Conservation (phyloP, 2,113 vertebrate species). For the Alligator sinensis region DNA sequence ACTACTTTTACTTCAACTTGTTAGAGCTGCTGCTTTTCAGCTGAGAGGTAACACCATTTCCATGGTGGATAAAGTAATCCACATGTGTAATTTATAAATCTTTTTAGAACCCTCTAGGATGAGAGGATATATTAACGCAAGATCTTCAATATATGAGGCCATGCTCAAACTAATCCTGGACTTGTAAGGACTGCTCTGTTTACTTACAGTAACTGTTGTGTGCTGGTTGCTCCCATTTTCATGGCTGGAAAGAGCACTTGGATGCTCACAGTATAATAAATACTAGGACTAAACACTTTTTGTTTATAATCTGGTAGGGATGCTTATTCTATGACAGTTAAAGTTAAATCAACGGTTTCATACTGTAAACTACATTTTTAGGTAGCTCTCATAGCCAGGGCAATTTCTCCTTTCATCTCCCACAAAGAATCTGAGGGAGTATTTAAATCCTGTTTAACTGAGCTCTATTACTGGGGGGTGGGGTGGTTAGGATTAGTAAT, state of each 20-base stretch:
- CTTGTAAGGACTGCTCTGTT: not conserved
- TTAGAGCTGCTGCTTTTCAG: not conserved
- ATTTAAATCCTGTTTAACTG: conserved; percentile 32
- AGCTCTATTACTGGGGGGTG: not conserved
- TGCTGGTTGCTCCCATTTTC: not conserved
- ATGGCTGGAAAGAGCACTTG: not conserved
- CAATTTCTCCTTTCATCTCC: not conserved
- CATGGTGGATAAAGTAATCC: not conserved
- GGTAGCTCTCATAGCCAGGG: conserved; percentile 32
- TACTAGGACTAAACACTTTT: not conserved
- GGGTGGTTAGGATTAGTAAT: too few species aligned
- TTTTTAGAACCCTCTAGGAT: not conserved
- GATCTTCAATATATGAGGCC: not conserved
- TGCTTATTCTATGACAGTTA: not conserved
- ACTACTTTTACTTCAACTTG: not conserved
- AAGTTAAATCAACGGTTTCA: not conserved
- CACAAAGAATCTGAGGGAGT: conserved; percentile 33
- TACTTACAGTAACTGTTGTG: not conserved
- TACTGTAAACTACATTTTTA: not conserved
- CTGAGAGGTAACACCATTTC: not conserved
- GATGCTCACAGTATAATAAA: not conserved
- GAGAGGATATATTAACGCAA: not conserved
- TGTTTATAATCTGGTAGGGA: not conserved
- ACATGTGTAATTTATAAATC: not conserved
- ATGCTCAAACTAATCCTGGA: accelerated